Evolutionary conservation across 2,888 invertebrate species (phyloP), one percentile per base, ranked within the genome.

Genomic region (Patella caerulea): DNA sequence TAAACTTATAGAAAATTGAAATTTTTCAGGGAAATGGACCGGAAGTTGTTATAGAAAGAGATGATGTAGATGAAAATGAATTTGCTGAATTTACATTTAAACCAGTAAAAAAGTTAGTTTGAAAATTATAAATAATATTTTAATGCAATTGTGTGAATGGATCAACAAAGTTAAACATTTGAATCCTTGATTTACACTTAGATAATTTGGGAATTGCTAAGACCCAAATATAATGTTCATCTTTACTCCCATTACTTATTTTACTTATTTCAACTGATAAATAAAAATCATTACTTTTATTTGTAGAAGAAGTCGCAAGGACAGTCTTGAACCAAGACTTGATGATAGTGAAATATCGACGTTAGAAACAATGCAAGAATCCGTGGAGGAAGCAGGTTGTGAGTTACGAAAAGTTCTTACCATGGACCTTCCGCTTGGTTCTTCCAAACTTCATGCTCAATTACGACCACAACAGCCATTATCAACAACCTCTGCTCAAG

Each of bases 261-360:
- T 45, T 45, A 45, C 45, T 45, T 45, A 45, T 45, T 45, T 45
- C 45, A 3, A 7, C 45, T 45, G 45, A 45, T 45, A 3, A 7
- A 45, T 45, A 7, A 56, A 56, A 59, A 59, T 15, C 7, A 59
- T 17, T 17, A 59, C n/a, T 59, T 59, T 59, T n/a, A 59, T 65
- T 65, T 65, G 19, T 19, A 65, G 65, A 65, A 65, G 19, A 65
- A 65, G 65, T 19, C n/a, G 65, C 9, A 65, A 65, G 65, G n/a
- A 65, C 12, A 65, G 65, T 65, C n/a, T 65, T 1, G 65, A 65
- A 19, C n/a, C 11, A 19, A 65, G 19, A 65, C 19, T 19, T 11
- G 65, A 65, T 17, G 65, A 65, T 2, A 7, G n/a, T 65, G 65
- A 65, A 19, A 65, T 65, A 19, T 65, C 65, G 0, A 19, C n/a